Base-by-base conservation (phyloP, 1,140 invertebrate species). In the Cepaea nemoralis region DNA sequence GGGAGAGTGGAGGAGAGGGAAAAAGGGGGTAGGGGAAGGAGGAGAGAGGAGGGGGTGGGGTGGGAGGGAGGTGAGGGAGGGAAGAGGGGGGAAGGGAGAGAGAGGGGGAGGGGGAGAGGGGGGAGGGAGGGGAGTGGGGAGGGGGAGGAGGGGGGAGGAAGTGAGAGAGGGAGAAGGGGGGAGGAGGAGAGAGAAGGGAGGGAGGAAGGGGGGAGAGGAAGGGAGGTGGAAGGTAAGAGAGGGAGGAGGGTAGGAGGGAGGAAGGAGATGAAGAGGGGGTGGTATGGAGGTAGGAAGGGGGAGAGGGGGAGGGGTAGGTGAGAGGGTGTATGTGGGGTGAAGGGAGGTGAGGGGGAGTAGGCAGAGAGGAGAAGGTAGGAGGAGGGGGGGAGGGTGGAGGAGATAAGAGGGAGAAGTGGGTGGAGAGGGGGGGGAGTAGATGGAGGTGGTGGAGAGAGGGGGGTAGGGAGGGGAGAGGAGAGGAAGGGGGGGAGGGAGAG, bases 161-260 rank as follows among this genome's bases (percentile, higher is more conserved):
- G 45, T 8, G 19, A 19, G 45, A 48, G 45, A 19, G 45, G 19
- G 19, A 19, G 19, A 48, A 48, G 45, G 45, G 19, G 45, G 19
- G 19, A 19, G 45, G 19, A 19, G 45, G 19, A 19, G 45, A 48
- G 45, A 19, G 19, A 12, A 19, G 45, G 45, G 19, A 48, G 45
- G 19, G 19, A 48, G 45, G 19, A 48, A 19, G 19, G 19, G 8
- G 19, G 19, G 45, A 48, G 19, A 19, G 19, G 33, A 35, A 45
- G 48, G 40, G 42, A 76, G 40, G 42, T 45, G 48, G 42, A 45
- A 1, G 48, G 48, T 37, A 76, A 76, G 40, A 45, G 48, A 33
- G 42, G 48, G n/a, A 45, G 42, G n/a, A 76, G 31, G 5, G 31
- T 10, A 50, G 45, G 42, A 35, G 31, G 48, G 1, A 33, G 48